phyloP scores from a whole-genome alignment of 2,797 vertebrate species.

The Neosalanx taihuensis region DNA sequence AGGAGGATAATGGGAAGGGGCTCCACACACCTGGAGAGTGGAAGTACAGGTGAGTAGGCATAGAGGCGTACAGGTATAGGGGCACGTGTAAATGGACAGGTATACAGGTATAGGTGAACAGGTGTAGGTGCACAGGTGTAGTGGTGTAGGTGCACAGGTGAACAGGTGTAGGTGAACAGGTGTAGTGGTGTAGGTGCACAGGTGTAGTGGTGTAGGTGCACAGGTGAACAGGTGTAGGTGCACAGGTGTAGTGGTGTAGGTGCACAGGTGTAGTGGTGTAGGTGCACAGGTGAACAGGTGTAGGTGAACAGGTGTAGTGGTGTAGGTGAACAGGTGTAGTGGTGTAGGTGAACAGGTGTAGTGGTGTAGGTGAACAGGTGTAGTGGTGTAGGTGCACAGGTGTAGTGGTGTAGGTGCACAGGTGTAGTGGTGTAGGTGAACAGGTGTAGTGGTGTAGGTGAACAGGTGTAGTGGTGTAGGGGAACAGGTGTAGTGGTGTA shows the following conservation, averaged over 20 bases:
- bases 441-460: neutral
- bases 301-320: neutral
- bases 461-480: no score
- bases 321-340: neutral
- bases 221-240: no score
- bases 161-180: no score
- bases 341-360: neutral
- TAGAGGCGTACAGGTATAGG: no score
- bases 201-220: no score
- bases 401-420: neutral
- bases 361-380: no score
- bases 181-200: no score
- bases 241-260: no score
- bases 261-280: neutral
- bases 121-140: neutral
- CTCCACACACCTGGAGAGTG: constrained; percentile 25
- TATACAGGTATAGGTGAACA: neutral
- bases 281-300: neutral
- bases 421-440: no score
- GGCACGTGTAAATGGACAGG: neutral
- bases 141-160: no score
- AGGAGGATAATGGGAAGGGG: constrained; percentile 43
- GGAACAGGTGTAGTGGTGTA: no score
- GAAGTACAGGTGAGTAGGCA: neutral
- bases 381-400: neutral